Evolutionary conservation across 2,113 vertebrate species (phyloP).

Genomic region (Cricetomys ansorgei): DNA sequence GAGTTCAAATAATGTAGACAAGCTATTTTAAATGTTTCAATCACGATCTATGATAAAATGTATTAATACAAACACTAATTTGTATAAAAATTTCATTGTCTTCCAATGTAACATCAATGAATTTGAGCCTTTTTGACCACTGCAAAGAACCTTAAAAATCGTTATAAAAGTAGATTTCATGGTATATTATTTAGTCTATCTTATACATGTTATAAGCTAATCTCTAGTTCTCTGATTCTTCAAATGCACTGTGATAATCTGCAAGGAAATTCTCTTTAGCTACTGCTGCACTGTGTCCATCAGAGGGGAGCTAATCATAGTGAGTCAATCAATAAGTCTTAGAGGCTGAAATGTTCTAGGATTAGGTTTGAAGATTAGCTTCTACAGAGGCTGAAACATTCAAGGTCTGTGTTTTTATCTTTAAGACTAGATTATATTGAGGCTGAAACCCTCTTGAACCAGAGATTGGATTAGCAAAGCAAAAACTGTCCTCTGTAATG

Average conservation of each 20-base stretch:
- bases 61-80: background rate
- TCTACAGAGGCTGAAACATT: no score
- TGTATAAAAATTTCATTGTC: background rate
- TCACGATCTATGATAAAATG: background rate
- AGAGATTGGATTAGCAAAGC: no score
- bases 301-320: no score
- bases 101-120: background rate
- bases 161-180: background rate
- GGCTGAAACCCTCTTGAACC: no score
- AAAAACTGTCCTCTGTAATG: no score
- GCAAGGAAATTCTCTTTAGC: background rate
- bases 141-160: background rate
- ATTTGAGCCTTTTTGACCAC: no score
- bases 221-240: background rate
- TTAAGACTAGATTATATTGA: no score
- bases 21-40: background rate
- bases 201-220: background rate
- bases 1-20: background rate
- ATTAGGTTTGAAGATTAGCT: no score
- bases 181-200: background rate
- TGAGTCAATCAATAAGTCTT: no score
- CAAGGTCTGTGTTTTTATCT: no score
- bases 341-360: no score
- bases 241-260: background rate
- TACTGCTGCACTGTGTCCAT: background rate